Percentiles rank a stretch among this genome's conserved stretches.
These are phyloP conservation scores for Crambe crambe DNA, from an alignment of 37 sponge, comb jelly and placozoan species.

Conservation along the genomic window DNA sequence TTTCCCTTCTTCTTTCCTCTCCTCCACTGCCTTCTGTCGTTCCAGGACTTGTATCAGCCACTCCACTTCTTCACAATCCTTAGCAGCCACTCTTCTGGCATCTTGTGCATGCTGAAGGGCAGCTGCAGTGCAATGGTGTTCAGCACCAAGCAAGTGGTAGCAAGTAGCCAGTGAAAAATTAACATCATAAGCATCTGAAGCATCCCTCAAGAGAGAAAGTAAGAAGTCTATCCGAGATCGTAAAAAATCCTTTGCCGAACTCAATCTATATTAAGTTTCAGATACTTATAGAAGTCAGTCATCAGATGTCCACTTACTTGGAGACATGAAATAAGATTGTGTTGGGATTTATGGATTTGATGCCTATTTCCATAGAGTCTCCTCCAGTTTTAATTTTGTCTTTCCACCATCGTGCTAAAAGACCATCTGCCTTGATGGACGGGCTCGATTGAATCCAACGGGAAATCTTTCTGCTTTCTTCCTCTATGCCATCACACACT, in stretches of 20 bases:
- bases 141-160: slow-evolving; percentile 14
- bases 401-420: slow-evolving; percentile 58
- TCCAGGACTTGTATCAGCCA: slow-evolving; percentile 24
- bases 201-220: neutral
- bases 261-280: neutral
- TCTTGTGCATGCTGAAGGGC: slow-evolving; percentile 12
- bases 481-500: neutral
- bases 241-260: neutral
- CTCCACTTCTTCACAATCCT: neutral
- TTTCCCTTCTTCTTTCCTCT: neutral
- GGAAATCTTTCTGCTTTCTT: neutral
- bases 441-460: neutral
- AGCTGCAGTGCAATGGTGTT: neutral
- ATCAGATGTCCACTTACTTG: slow-evolving; percentile 4
- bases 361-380: neutral
- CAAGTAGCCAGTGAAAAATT: slow-evolving; percentile 20
- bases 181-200: neutral
- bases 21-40: slow-evolving; percentile 13
- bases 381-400: neutral
- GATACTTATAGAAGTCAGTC: neutral
- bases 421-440: neutral
- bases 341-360: slow-evolving; percentile 9
- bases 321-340: slow-evolving; percentile 23
- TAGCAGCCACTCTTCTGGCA: slow-evolving; percentile 4
- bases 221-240: neutral